phyloP scores from a whole-genome alignment of 2,797 vertebrate genomes.

The Strix occidentalis region DNA sequence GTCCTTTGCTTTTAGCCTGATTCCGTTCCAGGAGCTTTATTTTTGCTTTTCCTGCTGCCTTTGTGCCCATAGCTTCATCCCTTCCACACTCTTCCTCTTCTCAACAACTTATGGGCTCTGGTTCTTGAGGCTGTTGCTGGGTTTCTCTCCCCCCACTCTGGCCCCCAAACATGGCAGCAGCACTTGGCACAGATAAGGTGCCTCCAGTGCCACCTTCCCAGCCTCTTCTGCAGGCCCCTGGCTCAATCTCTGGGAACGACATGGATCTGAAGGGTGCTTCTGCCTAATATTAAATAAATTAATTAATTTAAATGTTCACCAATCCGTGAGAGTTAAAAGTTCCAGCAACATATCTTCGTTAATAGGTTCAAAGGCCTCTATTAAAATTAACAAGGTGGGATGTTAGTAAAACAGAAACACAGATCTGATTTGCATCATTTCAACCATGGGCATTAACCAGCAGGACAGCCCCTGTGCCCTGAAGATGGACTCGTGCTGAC shows the following conservation, averaged over 20 bases:
- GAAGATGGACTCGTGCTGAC: neutral
- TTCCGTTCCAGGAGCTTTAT: neutral
- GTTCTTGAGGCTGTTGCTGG: neutral
- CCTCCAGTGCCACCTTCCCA: neutral
- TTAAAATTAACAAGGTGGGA: slow-evolving; percentile 21
- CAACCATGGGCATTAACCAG: neutral
- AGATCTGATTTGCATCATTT: neutral
- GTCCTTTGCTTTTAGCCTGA: neutral
- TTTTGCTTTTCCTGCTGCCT: neutral
- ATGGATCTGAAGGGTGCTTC: neutral
- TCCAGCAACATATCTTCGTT: neutral
- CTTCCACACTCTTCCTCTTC: neutral
- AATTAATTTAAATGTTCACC: slow-evolving; percentile 20
- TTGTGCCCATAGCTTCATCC: neutral
- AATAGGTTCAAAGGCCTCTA: slow-evolving; percentile 16
- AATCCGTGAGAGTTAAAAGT: neutral
- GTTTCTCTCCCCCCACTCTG: neutral
- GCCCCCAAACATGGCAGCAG: neutral
- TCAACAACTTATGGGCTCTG: neutral
- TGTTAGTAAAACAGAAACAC: neutral
- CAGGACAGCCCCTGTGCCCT: neutral
- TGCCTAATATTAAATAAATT: neutral
- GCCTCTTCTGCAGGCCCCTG: neutral
- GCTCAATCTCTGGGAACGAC: neutral
- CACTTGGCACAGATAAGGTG: neutral